These are phyloP conservation scores for Parapristionchus giblindavisi DNA, from an alignment of 2,888 invertebrate species.

Conservation along the genomic window DNA sequence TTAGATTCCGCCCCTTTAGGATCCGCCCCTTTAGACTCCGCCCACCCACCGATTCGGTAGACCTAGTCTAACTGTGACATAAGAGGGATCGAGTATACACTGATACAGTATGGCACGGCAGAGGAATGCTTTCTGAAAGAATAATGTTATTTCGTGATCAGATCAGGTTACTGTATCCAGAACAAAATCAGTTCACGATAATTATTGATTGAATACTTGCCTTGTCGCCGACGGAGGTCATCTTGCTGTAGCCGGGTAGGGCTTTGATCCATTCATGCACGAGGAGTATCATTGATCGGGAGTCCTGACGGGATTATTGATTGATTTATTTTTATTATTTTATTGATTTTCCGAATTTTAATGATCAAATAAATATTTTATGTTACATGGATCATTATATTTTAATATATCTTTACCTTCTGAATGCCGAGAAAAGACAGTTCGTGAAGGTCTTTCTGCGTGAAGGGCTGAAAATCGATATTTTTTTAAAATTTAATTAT, in stretches of 20 bases:
- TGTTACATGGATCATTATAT: too few species aligned
- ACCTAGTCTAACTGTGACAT: constrained; percentile 51
- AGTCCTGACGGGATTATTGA: constrained; percentile 37
- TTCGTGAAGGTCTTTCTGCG: constrained; percentile 46
- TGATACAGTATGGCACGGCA: constrained; percentile 57
- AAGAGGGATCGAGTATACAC: constrained; percentile 54
- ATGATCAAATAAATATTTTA: not conserved
- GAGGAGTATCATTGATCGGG: constrained; percentile 47
- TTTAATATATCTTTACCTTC: constrained; percentile 42
- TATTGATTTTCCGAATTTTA: not conserved
- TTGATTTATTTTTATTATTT: too few species aligned
- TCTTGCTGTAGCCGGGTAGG: constrained; percentile 48
- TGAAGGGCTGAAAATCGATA: constrained; percentile 49
- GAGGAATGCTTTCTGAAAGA: constrained; percentile 42
- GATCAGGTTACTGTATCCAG: not conserved
- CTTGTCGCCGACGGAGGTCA: constrained; percentile 46
- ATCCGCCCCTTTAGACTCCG: not conserved
- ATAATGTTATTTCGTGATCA: not conserved
- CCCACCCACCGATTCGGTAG: constrained; percentile 47
- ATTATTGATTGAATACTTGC: constrained; percentile 25
- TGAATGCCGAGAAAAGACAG: constrained; percentile 53
- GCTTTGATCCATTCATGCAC: constrained; percentile 58
- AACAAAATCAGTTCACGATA: not conserved
- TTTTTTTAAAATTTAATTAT: constrained; percentile 1
- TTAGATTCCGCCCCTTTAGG: not conserved